Evolutionary conservation across 2,113 vertebrate genomes (phyloP).

Genomic region (Epinephelus moara): DNA sequence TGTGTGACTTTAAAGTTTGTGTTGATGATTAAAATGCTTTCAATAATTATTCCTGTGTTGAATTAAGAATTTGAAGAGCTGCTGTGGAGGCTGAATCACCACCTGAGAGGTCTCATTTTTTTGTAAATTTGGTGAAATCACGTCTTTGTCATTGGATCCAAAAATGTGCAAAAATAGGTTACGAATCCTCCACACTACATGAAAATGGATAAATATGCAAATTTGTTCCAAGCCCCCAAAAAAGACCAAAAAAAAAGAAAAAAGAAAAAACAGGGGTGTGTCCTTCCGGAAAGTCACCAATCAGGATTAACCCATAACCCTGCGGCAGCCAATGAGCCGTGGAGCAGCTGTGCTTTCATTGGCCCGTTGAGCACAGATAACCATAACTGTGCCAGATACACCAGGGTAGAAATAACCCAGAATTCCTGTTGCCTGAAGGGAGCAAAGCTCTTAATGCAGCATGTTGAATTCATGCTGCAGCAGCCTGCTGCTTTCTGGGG

Average conservation of each 20-base stretch:
- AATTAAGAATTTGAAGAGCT: neutral
- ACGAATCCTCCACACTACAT: constrained; percentile 37
- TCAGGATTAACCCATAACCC: constrained; percentile 56
- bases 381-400: constrained; percentile 78
- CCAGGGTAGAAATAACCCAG: constrained; percentile 71
- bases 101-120: neutral
- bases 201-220: constrained; percentile 61
- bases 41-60: neutral
- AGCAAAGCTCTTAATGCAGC: constrained; percentile 59
- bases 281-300: constrained; percentile 66
- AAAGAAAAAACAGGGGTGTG: constrained; percentile 18
- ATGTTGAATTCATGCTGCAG: constrained; percentile 47
- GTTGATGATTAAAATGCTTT: neutral
- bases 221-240: constrained; percentile 26
- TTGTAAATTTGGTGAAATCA: constrained; percentile 3
- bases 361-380: constrained; percentile 58
- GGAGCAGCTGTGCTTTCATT: constrained; percentile 67
- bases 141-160: neutral
- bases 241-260: neutral
- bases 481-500: constrained; percentile 30
- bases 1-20: neutral
- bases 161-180: constrained; percentile 47
- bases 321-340: constrained; percentile 71
- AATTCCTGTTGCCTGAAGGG: constrained; percentile 64
- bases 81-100: neutral